Conservation (phyloP, 2,797 vertebrate genomes). For the Hypotaenidia philippensis region DNA sequence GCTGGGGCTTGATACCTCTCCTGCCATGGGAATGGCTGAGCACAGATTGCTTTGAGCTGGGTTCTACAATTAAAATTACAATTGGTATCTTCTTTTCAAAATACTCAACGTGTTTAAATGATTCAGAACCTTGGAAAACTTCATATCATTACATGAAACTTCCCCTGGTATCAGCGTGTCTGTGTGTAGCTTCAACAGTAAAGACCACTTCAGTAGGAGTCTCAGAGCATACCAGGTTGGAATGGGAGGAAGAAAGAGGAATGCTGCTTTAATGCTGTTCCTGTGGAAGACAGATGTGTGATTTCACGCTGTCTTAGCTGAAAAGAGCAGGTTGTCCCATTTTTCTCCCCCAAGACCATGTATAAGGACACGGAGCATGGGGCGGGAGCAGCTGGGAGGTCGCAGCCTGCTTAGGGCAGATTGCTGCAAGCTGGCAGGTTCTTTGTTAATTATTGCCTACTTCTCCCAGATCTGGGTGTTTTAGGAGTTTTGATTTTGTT, state of each 20-base stretch:
- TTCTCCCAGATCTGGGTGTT: neutral
- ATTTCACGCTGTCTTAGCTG: neutral
- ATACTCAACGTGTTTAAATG: neutral
- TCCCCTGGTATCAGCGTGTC: neutral
- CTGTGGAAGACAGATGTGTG: neutral
- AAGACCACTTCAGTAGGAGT: neutral
- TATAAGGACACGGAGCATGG: accelerated
- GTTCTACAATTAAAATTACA: neutral
- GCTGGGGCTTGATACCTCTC: neutral
- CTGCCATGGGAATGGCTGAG: neutral
- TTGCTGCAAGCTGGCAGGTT: neutral
- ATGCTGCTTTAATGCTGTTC: neutral
- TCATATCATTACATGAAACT: neutral
- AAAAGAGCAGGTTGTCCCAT: neutral
- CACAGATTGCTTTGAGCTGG: neutral
- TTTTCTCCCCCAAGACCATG: accelerated
- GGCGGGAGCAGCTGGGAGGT: neutral
- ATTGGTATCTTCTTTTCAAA: neutral
- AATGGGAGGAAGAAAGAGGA: neutral
- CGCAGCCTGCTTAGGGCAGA: neutral
- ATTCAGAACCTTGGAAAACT: neutral
- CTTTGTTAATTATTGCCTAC: neutral
- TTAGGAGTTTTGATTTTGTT: neutral
- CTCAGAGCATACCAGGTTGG: neutral
- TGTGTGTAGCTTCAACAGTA: neutral